Percentiles rank a stretch among this genome's conserved stretches.
Conservation (phyloP, 2,888 invertebrate genomes). For the Aphidius colemani region DNA sequence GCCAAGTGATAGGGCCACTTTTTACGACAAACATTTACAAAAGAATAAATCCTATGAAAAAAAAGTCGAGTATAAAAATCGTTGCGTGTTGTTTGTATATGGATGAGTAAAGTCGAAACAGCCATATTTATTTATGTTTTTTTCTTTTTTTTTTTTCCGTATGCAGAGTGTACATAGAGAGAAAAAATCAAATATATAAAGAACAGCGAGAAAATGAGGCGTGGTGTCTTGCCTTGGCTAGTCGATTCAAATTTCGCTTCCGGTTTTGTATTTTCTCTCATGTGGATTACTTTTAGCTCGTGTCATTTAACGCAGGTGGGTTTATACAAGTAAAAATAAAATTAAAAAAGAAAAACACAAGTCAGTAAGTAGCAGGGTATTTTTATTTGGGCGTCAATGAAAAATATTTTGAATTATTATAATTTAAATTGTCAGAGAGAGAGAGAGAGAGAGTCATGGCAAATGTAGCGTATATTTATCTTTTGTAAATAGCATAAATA, state of each 20-base stretch:
- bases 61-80: background rate
- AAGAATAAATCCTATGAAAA: too few species aligned
- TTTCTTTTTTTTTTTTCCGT: too few species aligned
- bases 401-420: too few species aligned
- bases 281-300: constrained; percentile 10
- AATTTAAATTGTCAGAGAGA: too few species aligned
- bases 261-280: constrained; percentile 21
- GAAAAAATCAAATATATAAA: background rate
- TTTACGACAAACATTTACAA: background rate
- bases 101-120: background rate
- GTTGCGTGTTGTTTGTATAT: background rate
- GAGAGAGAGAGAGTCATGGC: too few species aligned
- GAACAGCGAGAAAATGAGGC: constrained; percentile 28
- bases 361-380: too few species aligned
- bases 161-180: background rate
- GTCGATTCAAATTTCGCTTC: constrained; percentile 30
- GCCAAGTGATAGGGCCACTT: constrained; percentile 25
- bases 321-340: too few species aligned
- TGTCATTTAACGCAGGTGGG: constrained; percentile 24
- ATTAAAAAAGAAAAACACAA: too few species aligned
- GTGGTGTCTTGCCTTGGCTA: constrained; percentile 30
- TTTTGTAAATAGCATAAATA: too few species aligned
- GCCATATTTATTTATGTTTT: background rate
- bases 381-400: too few species aligned
- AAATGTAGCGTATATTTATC: too few species aligned